phyloP scores from a whole-genome alignment of 2,113 vertebrate genomes.

The Scalopus aquaticus region DNA sequence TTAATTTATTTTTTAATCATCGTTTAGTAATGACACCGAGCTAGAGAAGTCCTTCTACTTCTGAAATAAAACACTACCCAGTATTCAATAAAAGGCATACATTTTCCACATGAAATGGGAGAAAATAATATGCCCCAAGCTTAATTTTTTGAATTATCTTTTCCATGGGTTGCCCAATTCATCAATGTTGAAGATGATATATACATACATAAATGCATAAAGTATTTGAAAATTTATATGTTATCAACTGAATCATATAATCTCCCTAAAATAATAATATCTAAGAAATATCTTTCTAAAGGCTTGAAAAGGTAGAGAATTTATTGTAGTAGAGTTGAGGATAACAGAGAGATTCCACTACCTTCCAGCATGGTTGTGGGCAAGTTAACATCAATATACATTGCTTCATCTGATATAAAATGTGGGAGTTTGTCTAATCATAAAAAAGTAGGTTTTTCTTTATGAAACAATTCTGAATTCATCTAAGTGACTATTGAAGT shows the following conservation, averaged over 20 bases:
- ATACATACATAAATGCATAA: background rate
- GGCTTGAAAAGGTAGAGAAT: background rate
- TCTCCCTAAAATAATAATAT: background rate
- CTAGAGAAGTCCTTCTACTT: background rate
- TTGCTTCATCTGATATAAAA: background rate
- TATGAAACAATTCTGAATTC: background rate
- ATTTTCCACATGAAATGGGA: background rate
- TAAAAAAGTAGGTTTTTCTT: background rate
- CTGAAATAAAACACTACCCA: background rate
- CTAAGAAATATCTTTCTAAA: background rate
- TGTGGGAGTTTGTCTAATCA: background rate
- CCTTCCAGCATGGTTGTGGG: background rate
- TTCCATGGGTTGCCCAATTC: background rate
- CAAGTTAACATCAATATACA: background rate
- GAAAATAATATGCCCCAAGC: background rate
- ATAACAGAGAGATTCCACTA: background rate
- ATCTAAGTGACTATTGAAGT: background rate
- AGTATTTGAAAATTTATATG: background rate
- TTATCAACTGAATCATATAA: background rate
- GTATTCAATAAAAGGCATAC: background rate
- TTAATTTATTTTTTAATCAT: slow-evolving; percentile 37
- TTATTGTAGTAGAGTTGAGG: background rate
- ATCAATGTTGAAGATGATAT: background rate
- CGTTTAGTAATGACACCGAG: background rate
- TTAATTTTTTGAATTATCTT: background rate